Conservation (phyloP, 2,888 invertebrate genomes). For the Neoaliturus tenellus region DNA sequence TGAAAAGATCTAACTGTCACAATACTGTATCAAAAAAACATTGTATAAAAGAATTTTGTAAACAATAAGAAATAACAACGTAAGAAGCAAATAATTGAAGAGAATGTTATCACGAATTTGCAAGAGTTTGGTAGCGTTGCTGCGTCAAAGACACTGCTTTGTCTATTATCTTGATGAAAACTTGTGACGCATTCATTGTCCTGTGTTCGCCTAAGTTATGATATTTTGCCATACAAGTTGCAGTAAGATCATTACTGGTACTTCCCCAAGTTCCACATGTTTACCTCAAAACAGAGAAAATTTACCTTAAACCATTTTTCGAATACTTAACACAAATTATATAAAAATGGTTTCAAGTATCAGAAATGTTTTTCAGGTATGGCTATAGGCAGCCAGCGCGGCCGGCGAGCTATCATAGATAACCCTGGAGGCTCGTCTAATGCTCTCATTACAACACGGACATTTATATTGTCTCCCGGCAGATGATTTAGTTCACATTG, state of each 20-base stretch:
- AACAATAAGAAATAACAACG: background rate
- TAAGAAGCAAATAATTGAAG: background rate
- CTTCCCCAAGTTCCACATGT: too few relatives aligned
- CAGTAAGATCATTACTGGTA: too few relatives aligned
- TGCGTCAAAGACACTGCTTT: constrained; percentile 28
- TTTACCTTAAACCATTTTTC: too few relatives aligned
- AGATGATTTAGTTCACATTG: constrained; percentile 11
- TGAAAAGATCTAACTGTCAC: too few relatives aligned
- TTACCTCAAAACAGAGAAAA: too few relatives aligned
- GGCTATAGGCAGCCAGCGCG: too few relatives aligned
- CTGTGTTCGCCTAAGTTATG: background rate
- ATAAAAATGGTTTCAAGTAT: too few relatives aligned
- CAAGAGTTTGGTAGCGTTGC: background rate
- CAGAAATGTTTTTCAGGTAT: too few relatives aligned
- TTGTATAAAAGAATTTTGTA: too few relatives aligned
- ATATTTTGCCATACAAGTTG: background rate
- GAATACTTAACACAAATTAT: too few relatives aligned
- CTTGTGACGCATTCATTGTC: constrained; percentile 12
- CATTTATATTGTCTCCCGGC: background rate
- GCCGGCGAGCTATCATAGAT: too few relatives aligned
- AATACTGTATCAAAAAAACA: too few relatives aligned
- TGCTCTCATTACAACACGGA: constrained; percentile 16
- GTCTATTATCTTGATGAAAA: constrained; percentile 31
- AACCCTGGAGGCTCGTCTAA: background rate
- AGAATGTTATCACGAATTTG: background rate